Conservation (phyloP, 2,888 invertebrate species). For the Lasioglossum calceatum region DNA sequence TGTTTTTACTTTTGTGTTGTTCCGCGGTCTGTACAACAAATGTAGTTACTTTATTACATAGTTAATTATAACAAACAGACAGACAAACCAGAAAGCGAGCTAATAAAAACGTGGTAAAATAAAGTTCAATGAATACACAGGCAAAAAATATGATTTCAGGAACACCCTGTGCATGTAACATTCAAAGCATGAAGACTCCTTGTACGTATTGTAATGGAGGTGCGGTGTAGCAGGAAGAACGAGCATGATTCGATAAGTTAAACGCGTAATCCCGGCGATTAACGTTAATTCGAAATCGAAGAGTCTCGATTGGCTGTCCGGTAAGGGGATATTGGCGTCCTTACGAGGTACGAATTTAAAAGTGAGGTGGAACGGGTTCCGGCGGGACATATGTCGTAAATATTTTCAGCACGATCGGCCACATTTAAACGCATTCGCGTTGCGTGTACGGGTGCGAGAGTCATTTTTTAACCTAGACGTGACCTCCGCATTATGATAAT, state of each 20-base stretch:
- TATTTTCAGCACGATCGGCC: conserved; percentile 24
- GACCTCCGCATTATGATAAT: conserved; percentile 70
- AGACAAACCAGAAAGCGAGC: no score
- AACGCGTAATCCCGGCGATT: neutral
- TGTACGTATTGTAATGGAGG: neutral
- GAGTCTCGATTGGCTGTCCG: neutral
- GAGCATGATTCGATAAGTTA: neutral
- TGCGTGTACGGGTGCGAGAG: conserved; percentile 20
- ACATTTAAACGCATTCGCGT: conserved; percentile 23
- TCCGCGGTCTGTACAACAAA: no score
- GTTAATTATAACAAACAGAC: no score
- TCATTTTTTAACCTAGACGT: conserved; percentile 17
- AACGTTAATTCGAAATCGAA: neutral
- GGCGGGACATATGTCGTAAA: conserved; percentile 7
- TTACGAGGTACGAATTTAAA: neutral
- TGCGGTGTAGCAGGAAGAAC: neutral
- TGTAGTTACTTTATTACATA: no score
- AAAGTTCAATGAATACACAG: no score
- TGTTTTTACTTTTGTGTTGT: no score
- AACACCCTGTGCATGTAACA: neutral
- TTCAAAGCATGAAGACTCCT: no score
- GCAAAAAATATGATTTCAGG: neutral
- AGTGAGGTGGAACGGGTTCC: neutral
- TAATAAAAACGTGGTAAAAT: no score
- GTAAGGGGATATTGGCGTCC: neutral